phyloP scores from a whole-genome alignment of 2,113 vertebrate genomes.

The Sinocyclocheilus anshuiensis region DNA sequence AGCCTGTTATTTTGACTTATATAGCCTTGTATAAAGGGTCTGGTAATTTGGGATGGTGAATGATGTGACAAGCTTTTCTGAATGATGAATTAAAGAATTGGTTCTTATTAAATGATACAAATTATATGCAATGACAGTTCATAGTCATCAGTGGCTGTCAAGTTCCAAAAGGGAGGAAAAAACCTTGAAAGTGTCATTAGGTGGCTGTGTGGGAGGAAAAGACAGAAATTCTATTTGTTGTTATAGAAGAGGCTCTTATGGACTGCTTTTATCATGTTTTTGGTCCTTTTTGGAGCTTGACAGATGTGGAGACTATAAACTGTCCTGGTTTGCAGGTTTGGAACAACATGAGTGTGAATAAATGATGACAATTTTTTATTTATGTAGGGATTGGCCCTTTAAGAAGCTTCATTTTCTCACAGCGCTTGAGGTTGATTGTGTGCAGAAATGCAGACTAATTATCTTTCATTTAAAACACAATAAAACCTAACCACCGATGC shows the following conservation, averaged over 20 bases:
- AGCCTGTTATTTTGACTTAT: neutral
- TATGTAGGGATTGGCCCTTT: neutral
- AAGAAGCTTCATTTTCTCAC: neutral
- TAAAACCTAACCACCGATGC: neutral
- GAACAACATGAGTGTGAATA: constrained; percentile 5
- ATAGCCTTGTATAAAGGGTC: too few relatives aligned
- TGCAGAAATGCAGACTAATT: constrained; percentile 11
- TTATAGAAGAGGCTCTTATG: neutral
- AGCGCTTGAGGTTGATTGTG: neutral
- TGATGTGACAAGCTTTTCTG: neutral
- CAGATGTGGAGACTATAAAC: neutral
- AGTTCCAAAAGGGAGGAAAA: neutral
- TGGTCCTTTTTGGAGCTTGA: neutral
- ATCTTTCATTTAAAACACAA: constrained; percentile 12
- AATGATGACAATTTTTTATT: neutral
- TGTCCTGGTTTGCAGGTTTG: neutral
- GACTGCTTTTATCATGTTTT: neutral
- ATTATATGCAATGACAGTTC: neutral
- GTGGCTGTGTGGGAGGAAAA: neutral
- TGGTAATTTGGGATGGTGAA: neutral
- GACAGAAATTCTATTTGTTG: neutral
- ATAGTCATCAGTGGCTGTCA: neutral
- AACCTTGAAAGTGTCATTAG: neutral
- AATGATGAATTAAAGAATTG: neutral
- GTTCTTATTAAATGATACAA: neutral